phyloP scores from a whole-genome alignment of 2,888 invertebrate genomes.

The Eucera pruinosa region DNA sequence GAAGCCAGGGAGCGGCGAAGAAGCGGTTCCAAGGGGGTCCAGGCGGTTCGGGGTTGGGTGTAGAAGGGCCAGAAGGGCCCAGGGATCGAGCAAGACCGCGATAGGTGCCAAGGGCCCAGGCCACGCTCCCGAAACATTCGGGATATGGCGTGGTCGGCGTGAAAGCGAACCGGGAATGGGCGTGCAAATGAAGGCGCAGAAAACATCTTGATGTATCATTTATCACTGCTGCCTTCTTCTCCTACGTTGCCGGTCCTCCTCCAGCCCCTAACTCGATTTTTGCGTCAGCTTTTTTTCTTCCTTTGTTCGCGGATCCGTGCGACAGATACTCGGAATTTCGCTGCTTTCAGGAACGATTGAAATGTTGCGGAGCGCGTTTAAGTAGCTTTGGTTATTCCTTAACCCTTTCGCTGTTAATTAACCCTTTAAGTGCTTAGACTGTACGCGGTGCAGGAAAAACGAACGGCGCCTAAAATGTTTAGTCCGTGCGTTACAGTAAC shows the following conservation, averaged over 20 bases:
- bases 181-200: conserved; percentile 73
- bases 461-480: too few species aligned
- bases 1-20: conserved; percentile 62
- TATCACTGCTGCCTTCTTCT: conserved; percentile 60
- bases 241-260: conserved; percentile 42
- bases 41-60: conserved; percentile 1
- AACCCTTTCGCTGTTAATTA: too few species aligned
- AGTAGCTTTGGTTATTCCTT: not conserved
- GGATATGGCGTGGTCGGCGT: conserved; percentile 67
- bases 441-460: too few species aligned
- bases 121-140: conserved; percentile 64
- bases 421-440: too few species aligned
- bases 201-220: conserved; percentile 74
- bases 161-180: conserved; percentile 70
- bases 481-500: too few species aligned
- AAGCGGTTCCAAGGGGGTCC: conserved; percentile 27
- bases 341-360: not conserved
- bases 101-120: conserved; percentile 67
- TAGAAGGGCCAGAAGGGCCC: conserved; percentile 1
- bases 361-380: not conserved
- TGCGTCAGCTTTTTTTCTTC: not conserved
- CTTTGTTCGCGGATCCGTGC: too few species aligned
- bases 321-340: too few species aligned
- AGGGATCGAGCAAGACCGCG: conserved; percentile 24
- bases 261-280: conserved; percentile 25